A percentile compares a stretch with the other conserved stretches of the same genome.
Evolutionary conservation across 2,888 invertebrate genomes (phyloP).

Genomic region (Xestobium rufovillosum): DNA sequence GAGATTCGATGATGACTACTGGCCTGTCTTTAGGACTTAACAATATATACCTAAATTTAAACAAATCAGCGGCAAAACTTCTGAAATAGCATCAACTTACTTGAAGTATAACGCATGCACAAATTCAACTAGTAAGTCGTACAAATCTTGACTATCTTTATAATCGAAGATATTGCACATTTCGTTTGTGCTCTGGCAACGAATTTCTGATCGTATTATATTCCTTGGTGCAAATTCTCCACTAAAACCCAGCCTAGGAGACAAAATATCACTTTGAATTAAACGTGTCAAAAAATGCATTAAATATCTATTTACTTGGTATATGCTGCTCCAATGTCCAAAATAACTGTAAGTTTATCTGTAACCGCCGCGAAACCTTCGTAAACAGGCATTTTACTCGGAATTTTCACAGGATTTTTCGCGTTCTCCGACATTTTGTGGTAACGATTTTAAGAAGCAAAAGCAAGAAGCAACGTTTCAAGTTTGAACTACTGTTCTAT

Average conservation of each 20-base stretch:
- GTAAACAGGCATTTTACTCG: conserved; percentile 63
- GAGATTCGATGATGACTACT: conserved; percentile 85
- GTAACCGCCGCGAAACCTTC: conserved; percentile 72
- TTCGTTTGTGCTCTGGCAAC: conserved; percentile 55
- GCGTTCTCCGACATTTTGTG: too few species aligned
- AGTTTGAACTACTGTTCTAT: too few species aligned
- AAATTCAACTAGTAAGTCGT: conserved; percentile 81
- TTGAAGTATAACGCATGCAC: conserved; percentile 82
- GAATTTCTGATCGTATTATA: conserved; percentile 74
- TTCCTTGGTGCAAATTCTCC: conserved; percentile 83
- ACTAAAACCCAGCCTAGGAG: conserved; percentile 79
- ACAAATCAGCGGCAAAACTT: conserved; percentile 23
- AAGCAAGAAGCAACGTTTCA: too few species aligned
- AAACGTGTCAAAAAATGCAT: not conserved
- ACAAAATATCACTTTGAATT: conserved; percentile 7
- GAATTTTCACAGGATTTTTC: too few species aligned
- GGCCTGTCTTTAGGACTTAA: conserved; percentile 91
- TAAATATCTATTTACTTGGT: conserved; percentile 62
- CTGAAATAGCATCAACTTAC: conserved; percentile 42
- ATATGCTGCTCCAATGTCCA: conserved; percentile 86
- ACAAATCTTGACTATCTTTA: conserved; percentile 59
- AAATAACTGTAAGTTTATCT: conserved; percentile 82
- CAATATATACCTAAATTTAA: conserved; percentile 74
- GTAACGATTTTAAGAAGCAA: too few species aligned
- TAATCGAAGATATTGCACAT: conserved; percentile 60